These are phyloP conservation scores for Crocallis elinguaria DNA, from an alignment of 2,888 invertebrate species.

Conservation along the genomic window DNA sequence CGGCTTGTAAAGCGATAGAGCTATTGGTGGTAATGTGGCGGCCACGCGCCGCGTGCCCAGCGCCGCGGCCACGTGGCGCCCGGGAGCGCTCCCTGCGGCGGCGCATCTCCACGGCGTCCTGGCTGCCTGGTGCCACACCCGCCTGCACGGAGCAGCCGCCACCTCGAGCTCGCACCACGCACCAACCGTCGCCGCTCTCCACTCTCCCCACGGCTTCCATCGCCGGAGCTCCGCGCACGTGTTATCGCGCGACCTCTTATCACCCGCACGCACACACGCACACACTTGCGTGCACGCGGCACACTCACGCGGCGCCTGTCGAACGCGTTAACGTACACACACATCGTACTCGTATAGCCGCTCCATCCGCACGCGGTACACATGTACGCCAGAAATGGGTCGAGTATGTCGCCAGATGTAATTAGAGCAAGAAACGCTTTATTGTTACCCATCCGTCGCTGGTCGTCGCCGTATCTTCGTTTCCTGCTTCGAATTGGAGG, in stretches of 20 bases:
- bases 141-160: background rate
- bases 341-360: background rate
- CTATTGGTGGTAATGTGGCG: background rate
- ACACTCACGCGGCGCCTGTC: background rate
- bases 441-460: constrained; percentile 42
- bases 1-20: background rate
- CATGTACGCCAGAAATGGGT: constrained; percentile 49
- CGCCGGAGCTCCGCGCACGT: constrained; percentile 34
- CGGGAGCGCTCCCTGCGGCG: background rate
- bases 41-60: background rate
- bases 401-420: constrained; percentile 59
- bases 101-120: no score
- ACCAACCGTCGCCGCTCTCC: background rate
- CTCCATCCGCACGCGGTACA: background rate
- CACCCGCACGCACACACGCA: constrained; percentile 46
- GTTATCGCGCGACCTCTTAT: constrained; percentile 70
- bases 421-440: constrained; percentile 63
- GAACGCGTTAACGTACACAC: background rate
- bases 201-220: constrained; percentile 8
- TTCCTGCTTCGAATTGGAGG: constrained; percentile 1
- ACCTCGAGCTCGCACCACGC: no score
- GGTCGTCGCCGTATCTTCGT: constrained; percentile 22
- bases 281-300: constrained; percentile 19
- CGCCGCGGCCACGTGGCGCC: background rate
- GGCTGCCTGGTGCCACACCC: no score